Evolutionary conservation across 1,140 invertebrate genomes (phyloP).

Genomic region (Periplaneta americana): DNA sequence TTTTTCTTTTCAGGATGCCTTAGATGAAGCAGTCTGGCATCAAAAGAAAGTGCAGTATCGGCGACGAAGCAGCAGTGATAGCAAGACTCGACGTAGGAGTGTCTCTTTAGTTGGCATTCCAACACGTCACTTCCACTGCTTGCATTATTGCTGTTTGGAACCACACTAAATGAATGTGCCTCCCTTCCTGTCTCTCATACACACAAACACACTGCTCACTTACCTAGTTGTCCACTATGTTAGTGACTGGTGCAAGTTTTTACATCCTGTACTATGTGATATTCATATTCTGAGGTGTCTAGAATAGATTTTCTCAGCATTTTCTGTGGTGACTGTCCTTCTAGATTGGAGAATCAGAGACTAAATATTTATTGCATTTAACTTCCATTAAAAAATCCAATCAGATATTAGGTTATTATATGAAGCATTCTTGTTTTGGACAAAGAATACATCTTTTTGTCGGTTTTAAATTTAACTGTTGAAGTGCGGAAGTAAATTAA

Average conservation of each 20-base stretch:
- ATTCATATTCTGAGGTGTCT: background rate
- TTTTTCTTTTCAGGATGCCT: background rate
- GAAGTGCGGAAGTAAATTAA: no score
- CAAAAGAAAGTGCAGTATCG: background rate
- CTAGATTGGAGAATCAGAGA: background rate
- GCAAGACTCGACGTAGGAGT: slow-evolving; percentile 8
- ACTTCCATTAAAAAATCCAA: no score
- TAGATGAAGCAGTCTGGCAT: background rate
- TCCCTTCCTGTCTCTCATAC: background rate
- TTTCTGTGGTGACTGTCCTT: background rate
- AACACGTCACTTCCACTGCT: slow-evolving; percentile 6
- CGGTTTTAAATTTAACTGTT: no score
- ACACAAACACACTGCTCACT: background rate
- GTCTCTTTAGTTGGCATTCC: slow-evolving; percentile 10
- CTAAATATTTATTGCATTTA: no score
- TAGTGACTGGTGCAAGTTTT: background rate
- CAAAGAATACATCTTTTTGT: no score
- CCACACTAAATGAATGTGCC: slow-evolving; percentile 1
- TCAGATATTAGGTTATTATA: no score
- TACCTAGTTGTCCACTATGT: background rate
- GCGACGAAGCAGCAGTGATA: background rate
- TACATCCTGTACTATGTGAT: background rate
- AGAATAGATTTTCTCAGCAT: background rate
- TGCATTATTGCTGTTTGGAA: slow-evolving; percentile 16
- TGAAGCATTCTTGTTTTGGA: no score